Evolutionary conservation across 1,140 invertebrate genomes (phyloP).

Genomic region (Parapsyche elsis): DNA sequence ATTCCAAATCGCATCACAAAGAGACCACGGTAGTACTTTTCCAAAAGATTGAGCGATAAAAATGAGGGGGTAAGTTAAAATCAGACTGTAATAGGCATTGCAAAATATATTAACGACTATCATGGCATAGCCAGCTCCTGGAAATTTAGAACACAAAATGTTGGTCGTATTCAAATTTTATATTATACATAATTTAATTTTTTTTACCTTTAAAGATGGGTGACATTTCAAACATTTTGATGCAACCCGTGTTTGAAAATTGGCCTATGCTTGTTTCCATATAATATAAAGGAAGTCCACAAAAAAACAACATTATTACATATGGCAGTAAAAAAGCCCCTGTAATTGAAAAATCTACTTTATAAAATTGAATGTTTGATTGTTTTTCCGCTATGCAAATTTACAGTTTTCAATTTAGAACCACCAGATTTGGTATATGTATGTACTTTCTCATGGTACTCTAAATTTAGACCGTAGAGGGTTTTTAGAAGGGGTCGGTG

Average conservation of each 20-base stretch:
- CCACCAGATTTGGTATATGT: no score
- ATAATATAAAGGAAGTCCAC: slow-evolving; percentile 90
- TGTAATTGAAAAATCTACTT: slow-evolving; percentile 61
- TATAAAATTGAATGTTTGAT: no score
- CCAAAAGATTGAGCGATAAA: slow-evolving; percentile 80
- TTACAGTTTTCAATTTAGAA: no score
- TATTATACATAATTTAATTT: no score
- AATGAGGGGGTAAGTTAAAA: slow-evolving; percentile 91
- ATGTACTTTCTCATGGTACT: no score
- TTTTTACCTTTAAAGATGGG: slow-evolving; percentile 89
- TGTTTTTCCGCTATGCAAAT: no score
- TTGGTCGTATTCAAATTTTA: no score
- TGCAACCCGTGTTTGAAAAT: slow-evolving; percentile 83
- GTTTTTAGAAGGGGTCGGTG: no score
- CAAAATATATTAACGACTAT: slow-evolving; percentile 90
- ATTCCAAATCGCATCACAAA: slow-evolving; percentile 91
- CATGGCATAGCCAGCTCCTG: slow-evolving; percentile 86
- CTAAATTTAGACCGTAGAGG: no score
- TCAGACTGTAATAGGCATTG: slow-evolving; percentile 92
- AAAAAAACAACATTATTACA: slow-evolving; percentile 78
- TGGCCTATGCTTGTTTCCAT: slow-evolving; percentile 90
- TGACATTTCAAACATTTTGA: slow-evolving; percentile 78
- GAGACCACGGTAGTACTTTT: slow-evolving; percentile 84
- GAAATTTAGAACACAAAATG: slow-evolving; percentile 54
- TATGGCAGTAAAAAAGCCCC: slow-evolving; percentile 85